These are phyloP conservation scores for Pseudotriccus pelzelni DNA, from an alignment of 2,797 vertebrate genomes.

Conservation along the genomic window DNA sequence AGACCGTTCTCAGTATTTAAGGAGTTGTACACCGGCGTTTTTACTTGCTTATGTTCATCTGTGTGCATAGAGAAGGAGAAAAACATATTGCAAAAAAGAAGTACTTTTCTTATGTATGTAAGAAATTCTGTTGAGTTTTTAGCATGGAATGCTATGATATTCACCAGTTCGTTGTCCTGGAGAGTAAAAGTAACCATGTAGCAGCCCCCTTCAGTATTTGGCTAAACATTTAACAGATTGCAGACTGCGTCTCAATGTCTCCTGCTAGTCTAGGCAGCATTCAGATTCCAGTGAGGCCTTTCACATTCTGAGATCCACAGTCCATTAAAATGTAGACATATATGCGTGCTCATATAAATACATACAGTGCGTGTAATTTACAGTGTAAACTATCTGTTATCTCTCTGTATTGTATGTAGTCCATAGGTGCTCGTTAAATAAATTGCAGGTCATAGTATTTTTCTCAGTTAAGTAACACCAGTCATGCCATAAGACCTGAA, in stretches of 20 bases:
- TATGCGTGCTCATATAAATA: background rate
- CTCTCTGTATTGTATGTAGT: background rate
- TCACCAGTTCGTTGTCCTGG: background rate
- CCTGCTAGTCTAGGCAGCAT: background rate
- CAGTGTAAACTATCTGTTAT: background rate
- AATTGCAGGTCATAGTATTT: background rate
- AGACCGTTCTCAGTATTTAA: background rate
- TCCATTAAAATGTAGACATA: background rate
- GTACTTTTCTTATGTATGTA: background rate
- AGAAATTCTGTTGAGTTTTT: background rate
- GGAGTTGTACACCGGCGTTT: background rate
- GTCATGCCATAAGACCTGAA: background rate
- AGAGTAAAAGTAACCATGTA: background rate
- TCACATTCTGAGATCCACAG: background rate
- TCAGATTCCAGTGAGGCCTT: background rate
- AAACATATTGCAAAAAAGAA: background rate
- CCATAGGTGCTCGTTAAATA: background rate
- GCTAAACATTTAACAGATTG: background rate
- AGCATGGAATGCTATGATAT: background rate
- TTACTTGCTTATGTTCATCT: background rate
- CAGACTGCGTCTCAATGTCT: background rate
- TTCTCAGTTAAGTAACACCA: background rate
- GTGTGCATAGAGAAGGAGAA: background rate
- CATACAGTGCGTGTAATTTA: background rate
- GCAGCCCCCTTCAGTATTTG: background rate